phyloP scores from a whole-genome alignment of 2,797 vertebrate species.

The Poeciliopsis presidionis region DNA sequence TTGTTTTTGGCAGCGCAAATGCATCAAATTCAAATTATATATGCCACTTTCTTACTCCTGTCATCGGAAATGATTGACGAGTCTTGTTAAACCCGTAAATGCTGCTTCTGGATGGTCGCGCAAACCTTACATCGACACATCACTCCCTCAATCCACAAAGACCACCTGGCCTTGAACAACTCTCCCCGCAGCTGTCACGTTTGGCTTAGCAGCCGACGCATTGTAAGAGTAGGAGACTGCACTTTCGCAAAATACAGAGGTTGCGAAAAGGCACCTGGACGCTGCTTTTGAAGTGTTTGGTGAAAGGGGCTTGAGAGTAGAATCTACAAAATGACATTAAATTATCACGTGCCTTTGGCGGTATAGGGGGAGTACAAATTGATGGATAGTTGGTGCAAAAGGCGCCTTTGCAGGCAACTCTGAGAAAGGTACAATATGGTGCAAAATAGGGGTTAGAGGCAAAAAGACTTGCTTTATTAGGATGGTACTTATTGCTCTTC shows the following conservation, averaged over 20 bases:
- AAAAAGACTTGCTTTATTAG: background rate
- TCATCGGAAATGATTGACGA: background rate
- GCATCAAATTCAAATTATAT: background rate
- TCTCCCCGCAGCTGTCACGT: background rate
- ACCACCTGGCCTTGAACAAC: background rate
- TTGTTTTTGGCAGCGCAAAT: background rate
- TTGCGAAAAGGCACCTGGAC: background rate
- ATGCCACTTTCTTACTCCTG: background rate
- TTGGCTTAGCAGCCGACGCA: background rate
- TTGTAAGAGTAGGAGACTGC: background rate
- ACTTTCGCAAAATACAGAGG: background rate
- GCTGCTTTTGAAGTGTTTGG: background rate
- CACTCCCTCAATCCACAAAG: background rate
- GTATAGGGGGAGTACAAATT: background rate
- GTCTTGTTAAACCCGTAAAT: background rate
- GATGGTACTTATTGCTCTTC: background rate
- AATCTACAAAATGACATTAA: background rate
- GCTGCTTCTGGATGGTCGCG: background rate
- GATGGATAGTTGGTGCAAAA: background rate
- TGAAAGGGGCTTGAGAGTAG: background rate
- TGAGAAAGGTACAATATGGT: background rate
- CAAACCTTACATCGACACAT: background rate
- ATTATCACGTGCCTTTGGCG: background rate
- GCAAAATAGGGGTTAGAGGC: background rate
- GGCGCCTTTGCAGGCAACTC: background rate